Conservation (phyloP, 23 tunicate genomes). For the Styela clava region DNA sequence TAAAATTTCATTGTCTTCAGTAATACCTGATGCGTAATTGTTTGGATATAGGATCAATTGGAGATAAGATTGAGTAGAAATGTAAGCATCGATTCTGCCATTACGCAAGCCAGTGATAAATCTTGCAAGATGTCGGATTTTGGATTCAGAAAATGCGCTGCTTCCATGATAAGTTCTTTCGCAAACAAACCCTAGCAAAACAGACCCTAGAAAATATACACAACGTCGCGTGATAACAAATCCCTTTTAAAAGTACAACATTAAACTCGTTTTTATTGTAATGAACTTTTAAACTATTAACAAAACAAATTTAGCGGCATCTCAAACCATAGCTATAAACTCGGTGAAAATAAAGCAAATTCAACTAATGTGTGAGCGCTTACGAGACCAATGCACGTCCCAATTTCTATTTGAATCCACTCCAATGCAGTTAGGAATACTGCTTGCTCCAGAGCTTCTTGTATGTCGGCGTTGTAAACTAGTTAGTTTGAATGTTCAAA, state of each 20-base stretch:
- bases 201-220: too few relatives aligned
- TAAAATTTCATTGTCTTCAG: neutral
- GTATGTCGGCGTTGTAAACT: too few relatives aligned
- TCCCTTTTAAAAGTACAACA: too few relatives aligned
- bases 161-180: neutral
- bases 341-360: too few relatives aligned
- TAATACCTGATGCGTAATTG: neutral
- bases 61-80: constrained; percentile 21
- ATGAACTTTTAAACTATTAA: neutral
- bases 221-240: too few relatives aligned
- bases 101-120: neutral
- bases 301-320: neutral
- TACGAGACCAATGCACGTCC: constrained; percentile 37
- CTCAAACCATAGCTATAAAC: too few relatives aligned
- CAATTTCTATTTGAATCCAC: constrained; percentile 70
- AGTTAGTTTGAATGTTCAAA: too few relatives aligned
- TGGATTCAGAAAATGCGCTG: constrained; percentile 11
- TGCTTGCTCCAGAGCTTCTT: constrained; percentile 38
- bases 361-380: too few relatives aligned
- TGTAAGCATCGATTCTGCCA: constrained; percentile 1
- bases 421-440: constrained; percentile 53
- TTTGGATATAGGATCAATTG: constrained; percentile 27
- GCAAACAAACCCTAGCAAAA: too few relatives aligned
- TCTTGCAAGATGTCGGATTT: constrained; percentile 4
- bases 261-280: neutral